These are phyloP conservation scores for Drosophila bocqueti DNA, from an alignment of 1,140 invertebrate species.

Conservation along the genomic window DNA sequence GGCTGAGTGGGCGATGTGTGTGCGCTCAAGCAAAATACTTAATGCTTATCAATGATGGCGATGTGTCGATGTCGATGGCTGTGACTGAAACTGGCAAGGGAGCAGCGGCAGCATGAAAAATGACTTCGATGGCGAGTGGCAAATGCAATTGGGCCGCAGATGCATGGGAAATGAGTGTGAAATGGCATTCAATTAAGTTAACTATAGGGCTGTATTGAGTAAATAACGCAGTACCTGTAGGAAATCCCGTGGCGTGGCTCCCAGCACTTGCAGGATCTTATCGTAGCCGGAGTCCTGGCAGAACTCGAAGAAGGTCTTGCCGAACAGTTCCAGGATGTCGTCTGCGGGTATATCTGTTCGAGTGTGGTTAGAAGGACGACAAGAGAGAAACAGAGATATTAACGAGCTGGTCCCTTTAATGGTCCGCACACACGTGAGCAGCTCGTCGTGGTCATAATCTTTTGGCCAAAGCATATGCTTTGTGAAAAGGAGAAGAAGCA, in stretches of 20 bases:
- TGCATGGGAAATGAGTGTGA: constrained; percentile 68
- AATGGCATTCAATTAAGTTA: constrained; percentile 70
- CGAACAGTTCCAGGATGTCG: constrained; percentile 96
- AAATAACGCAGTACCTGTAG: constrained; percentile 88
- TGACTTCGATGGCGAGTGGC: constrained; percentile 58
- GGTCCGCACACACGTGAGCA: constrained; percentile 34
- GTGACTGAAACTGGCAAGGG: constrained; percentile 39
- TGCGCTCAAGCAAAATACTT: constrained; percentile 73
- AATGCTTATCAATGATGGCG: constrained; percentile 76
- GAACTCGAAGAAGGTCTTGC: constrained; percentile 97
- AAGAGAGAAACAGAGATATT: constrained; percentile 6
- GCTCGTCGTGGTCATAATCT: constrained; percentile 15
- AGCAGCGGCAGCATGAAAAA: constrained; percentile 63
- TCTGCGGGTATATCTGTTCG: constrained; percentile 94
- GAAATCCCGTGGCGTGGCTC: constrained; percentile 96
- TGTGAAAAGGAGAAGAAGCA: neutral
- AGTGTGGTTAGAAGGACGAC: neutral
- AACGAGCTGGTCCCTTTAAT: constrained; percentile 33
- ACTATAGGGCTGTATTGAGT: constrained; percentile 40
- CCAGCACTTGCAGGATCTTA: constrained; percentile 95
- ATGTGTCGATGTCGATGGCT: constrained; percentile 37
- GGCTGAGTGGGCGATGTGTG: constrained; percentile 45
- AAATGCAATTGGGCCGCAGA: constrained; percentile 51
- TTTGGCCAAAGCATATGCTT: constrained; percentile 20
- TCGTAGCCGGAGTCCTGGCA: constrained; percentile 97